phyloP scores from a whole-genome alignment of 2,113 vertebrate species.

The Mystacornis crossleyi region DNA sequence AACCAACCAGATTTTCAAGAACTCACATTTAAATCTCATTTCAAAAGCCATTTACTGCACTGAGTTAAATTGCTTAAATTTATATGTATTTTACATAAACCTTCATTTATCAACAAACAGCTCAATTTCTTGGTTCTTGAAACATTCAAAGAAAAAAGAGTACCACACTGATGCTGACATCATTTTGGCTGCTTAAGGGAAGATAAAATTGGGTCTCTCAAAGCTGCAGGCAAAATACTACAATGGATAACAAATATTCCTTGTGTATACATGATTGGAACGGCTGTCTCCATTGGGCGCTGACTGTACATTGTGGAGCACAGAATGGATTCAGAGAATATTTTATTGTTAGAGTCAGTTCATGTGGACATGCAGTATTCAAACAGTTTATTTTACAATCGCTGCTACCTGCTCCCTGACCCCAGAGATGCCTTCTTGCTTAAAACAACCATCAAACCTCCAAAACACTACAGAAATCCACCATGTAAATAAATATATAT shows the following conservation, averaged over 20 bases:
- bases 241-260: conserved; percentile 60
- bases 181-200: conserved; percentile 24
- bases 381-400: not conserved
- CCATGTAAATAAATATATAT: not conserved
- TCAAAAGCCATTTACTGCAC: not conserved
- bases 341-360: conserved; percentile 31
- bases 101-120: not conserved
- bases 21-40: not conserved
- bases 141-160: not conserved
- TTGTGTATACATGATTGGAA: conserved; percentile 20
- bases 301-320: not conserved
- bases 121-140: not conserved
- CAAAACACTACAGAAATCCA: not conserved
- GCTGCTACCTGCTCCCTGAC: conserved; percentile 6
- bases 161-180: not conserved
- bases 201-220: conserved; percentile 59
- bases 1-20: not conserved
- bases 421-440: not conserved
- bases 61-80: not conserved
- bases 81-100: not conserved
- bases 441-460: not conserved
- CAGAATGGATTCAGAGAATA: not conserved
- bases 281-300: not conserved
- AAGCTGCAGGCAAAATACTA: conserved; percentile 55
- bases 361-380: not conserved